Evolutionary conservation across 2,113 vertebrate species (phyloP), one percentile per base, ranked within the genome.

Genomic region (Mormyrus iriodes): DNA sequence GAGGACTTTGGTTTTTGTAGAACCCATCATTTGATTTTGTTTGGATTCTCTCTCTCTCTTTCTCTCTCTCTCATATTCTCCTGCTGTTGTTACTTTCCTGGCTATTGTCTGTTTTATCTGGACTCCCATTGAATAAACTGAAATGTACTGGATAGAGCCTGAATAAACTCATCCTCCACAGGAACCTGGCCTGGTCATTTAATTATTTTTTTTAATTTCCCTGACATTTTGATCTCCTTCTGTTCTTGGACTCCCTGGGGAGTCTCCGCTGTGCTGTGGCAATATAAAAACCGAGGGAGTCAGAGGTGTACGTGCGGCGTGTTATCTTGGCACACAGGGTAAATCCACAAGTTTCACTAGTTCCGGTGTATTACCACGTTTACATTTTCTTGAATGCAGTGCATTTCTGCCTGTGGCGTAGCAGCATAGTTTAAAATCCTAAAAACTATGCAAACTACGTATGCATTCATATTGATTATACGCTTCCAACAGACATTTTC

Each of bases 1-100:
- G 49, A 44, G 88, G 88, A 82, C 73, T 88, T 82, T 83, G 88
- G 73, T 82, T 82, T 88, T 88, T 39, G 27, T 42, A 69, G 7
- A 88, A 42, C 58, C 87, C 10, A 7, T 88, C 61, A 88, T 88
- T 69, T 88, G 39, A 42, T 79, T 42, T 35, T 79, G 73, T 79
- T 79, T 79, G 73, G 4, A 79, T 76, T 76, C 15, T 79, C 73
- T 76, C 69, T 39, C 27, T 39, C 69, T n/a, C 39, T 61, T 17
- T 31, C 65, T 49, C 15, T 21, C 1, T n/a, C 52, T 61, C 24
- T 61, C 58, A 4, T 19, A 24, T 0, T 58, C 55, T 12, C 31
- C 24, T 19, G 46, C 19, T 61, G 2, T 61, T 42, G 55, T 31
- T 88, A 9, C n/a, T 73, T 51, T 61, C 61, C 46, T 44, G 17